These are phyloP conservation scores for Cyclina sinensis DNA, from an alignment of 1,140 invertebrate genomes.

Conservation along the genomic window DNA sequence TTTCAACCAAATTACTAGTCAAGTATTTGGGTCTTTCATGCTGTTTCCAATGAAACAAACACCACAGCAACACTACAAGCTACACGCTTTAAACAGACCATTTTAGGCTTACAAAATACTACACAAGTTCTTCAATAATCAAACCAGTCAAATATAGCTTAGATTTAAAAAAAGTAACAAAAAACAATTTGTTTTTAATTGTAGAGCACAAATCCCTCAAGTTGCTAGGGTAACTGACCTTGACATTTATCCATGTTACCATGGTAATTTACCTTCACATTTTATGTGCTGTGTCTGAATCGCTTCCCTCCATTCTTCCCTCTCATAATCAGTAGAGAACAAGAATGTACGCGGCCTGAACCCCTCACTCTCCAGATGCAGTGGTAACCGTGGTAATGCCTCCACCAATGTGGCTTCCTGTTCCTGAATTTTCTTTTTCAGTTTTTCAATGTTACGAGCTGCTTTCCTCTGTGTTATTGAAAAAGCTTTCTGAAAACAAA, in stretches of 20 bases:
- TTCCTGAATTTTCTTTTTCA: conserved; percentile 95
- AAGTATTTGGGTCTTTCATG: too few species aligned
- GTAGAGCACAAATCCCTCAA: too few species aligned
- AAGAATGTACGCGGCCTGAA: conserved; percentile 92
- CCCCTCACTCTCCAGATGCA: conserved; percentile 91
- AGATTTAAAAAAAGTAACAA: not conserved
- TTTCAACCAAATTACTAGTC: too few species aligned
- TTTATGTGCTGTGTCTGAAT: conserved; percentile 87
- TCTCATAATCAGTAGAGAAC: conserved; percentile 96
- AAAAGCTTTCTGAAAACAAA: conserved; percentile 70
- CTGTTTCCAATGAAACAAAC: too few species aligned
- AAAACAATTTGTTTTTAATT: too few species aligned
- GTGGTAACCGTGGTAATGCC: conserved; percentile 95
- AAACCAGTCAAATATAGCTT: too few species aligned
- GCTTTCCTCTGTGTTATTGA: conserved; percentile 64
- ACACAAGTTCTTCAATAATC: too few species aligned
- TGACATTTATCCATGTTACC: not conserved
- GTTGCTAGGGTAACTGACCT: not conserved
- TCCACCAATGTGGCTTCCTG: conserved; percentile 95
- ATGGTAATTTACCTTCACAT: conserved; percentile 24
- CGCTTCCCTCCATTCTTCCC: conserved; percentile 97
- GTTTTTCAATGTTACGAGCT: conserved; percentile 90
- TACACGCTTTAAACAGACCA: too few species aligned
- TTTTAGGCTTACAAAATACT: too few species aligned
- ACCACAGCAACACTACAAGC: too few species aligned